Base-by-base conservation (phyloP, 2,888 invertebrate species). In the Lithophane semibrunnea region DNA sequence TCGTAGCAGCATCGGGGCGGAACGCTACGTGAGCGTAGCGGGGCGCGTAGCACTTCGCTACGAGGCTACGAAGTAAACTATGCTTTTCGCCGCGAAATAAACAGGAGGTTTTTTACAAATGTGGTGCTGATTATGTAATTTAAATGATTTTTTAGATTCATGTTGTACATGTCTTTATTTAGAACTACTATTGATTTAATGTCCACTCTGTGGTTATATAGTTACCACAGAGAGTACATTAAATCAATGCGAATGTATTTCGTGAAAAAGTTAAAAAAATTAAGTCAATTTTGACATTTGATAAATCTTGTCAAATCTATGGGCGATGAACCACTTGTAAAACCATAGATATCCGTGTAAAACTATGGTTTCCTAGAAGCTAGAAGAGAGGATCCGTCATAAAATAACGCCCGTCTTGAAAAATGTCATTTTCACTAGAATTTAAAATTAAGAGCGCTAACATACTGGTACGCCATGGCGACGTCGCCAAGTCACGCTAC, bases 21-120 rank as follows among this genome's bases (percentile, higher is more conserved):
- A 75, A 78, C 72, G 79, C 86, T 88, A 88, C 88, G 79, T 71
- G 84, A 64, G 42, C 71, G 77, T 80, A 86, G 84, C 80, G 61
- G 29, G 29, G 24, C 56, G 58, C 73, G 80, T 83, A 83, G 83
- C 85, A 77, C 2, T 1, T 18, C 7, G 72, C 72, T 71, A 66
- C 82, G 81, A 63, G 1, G 24, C 69, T 74, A 81, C 69, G 79
- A 54, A 54, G 68, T 74, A 58, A 79, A 68, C 56, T 61, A 13
- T 37, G 44, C 42, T 73, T 56, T 72, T 52, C 24, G 18, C 3
- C 12, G 24, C 8, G n/a, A 49, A 68, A 66, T 80, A 73, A 73
- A 66, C 49, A 37, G 16, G 8, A 44, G 42, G 18, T 54, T 54
- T 75, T 13, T 58, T 44, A 12, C 21, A 56, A 49, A 47, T 75